Percentiles rank a stretch among this genome's conserved stretches.
phyloP scores from a whole-genome alignment of 2,888 invertebrate species.

The Philhelius pedissequus region DNA sequence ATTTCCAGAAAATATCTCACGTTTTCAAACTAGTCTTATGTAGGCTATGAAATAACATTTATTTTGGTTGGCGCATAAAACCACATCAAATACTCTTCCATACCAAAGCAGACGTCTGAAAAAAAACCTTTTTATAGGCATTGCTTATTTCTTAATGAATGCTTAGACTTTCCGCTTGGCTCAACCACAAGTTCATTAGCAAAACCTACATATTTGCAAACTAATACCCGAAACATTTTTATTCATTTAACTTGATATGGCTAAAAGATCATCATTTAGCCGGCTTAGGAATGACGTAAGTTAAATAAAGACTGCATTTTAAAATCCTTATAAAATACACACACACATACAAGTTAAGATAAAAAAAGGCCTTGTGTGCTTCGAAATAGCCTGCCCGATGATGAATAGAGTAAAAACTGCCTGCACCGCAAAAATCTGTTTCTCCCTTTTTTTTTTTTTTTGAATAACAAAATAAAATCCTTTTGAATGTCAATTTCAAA shows the following conservation, averaged over 20 bases:
- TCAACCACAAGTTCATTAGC: background rate
- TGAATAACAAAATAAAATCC: slow-evolving; percentile 32
- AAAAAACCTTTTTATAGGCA: background rate
- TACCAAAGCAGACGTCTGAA: background rate
- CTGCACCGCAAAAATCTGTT: slow-evolving; percentile 25
- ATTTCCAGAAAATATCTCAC: too few relatives aligned
- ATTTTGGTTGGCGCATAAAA: background rate
- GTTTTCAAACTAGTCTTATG: too few relatives aligned
- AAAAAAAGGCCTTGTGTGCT: background rate
- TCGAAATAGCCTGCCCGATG: background rate
- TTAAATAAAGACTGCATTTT: background rate
- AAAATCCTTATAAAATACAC: background rate
- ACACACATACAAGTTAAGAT: background rate
- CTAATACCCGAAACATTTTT: background rate
- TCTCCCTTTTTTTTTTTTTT: background rate
- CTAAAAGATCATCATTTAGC: background rate
- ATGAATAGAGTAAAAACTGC: slow-evolving; percentile 20
- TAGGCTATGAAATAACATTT: too few relatives aligned
- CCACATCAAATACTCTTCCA: background rate
- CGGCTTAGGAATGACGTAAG: background rate
- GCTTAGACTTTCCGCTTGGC: background rate
- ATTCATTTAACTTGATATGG: background rate
- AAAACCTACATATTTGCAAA: background rate
- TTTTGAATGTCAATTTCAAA: slow-evolving; percentile 63
- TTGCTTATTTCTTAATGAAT: background rate